Evolutionary conservation across 1,140 invertebrate genomes (phyloP).

Genomic region (Drosophila sucinea): DNA sequence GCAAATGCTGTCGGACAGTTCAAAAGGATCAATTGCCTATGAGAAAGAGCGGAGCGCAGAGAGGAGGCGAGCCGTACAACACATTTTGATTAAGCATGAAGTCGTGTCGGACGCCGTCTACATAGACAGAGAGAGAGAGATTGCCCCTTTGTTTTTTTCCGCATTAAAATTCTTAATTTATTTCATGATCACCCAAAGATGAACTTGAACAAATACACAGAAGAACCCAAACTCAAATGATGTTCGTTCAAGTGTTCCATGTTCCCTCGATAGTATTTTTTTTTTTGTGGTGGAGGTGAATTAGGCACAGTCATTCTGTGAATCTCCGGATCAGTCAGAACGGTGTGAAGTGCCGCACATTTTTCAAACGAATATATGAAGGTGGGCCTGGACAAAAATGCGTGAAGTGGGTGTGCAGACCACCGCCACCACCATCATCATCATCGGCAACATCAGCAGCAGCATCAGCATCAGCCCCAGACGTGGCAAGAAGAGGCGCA

Average conservation of each 20-base stretch:
- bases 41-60: neutral
- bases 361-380: conserved; percentile 41
- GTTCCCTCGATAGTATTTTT: conserved; percentile 33
- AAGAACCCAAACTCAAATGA: conserved; percentile 45
- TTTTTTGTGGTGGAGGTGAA: conserved; percentile 45
- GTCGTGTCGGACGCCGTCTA: conserved; percentile 56
- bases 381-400: conserved; percentile 62
- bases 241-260: conserved; percentile 1
- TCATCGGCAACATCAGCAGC: neutral
- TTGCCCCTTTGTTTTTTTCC: conserved; percentile 59
- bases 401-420: conserved; percentile 68
- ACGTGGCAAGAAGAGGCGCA: conserved; percentile 12
- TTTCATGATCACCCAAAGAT: conserved; percentile 45
- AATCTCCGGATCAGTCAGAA: conserved; percentile 17
- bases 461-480: neutral
- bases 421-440: conserved; percentile 39
- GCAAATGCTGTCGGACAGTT: conserved; percentile 60
- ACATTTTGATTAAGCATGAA: conserved; percentile 80
- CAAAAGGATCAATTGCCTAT: conserved; percentile 54
- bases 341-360: conserved; percentile 76
- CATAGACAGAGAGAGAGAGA: neutral
- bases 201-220: conserved; percentile 49
- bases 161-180: conserved; percentile 80
- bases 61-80: conserved; percentile 58
- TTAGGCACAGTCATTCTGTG: conserved; percentile 75